Conservation (phyloP, 2,888 invertebrate species). For the Loripinus fragilis region DNA sequence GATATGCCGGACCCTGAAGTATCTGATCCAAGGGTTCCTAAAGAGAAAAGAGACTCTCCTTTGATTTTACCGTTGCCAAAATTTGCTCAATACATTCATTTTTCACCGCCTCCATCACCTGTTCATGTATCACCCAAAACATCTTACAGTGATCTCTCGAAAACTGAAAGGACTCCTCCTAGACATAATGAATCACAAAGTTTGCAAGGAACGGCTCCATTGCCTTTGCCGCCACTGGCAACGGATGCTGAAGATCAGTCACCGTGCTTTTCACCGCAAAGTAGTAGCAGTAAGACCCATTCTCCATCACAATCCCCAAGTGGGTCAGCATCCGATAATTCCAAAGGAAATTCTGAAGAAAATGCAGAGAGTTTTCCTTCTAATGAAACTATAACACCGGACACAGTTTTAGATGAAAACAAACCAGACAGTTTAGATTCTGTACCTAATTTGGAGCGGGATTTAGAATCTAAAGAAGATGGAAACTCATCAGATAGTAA, state of each 20-base stretch:
- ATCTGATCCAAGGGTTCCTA: slow-evolving; percentile 60
- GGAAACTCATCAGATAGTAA: slow-evolving; percentile 70
- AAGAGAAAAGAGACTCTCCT: slow-evolving; percentile 83
- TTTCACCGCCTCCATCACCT: slow-evolving; percentile 66
- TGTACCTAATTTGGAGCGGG: slow-evolving; percentile 48
- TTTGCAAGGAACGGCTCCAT: background rate
- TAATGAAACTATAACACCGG: slow-evolving; percentile 44
- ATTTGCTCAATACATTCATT: slow-evolving; percentile 87
- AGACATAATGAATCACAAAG: slow-evolving; percentile 16
- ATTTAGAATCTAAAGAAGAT: slow-evolving; percentile 53
- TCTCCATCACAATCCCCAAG: slow-evolving; percentile 74
- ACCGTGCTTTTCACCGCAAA: slow-evolving; percentile 73
- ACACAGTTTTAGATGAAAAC: slow-evolving; percentile 41
- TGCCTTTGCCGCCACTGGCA: slow-evolving; percentile 9
- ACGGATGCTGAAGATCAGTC: slow-evolving; percentile 54
- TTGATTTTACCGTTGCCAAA: slow-evolving; percentile 94
- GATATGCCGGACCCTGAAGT: slow-evolving; percentile 62
- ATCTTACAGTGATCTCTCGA: slow-evolving; percentile 55
- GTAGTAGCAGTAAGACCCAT: slow-evolving; percentile 71
- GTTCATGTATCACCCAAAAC: slow-evolving; percentile 60
- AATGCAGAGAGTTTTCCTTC: slow-evolving; percentile 51
- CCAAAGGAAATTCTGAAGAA: slow-evolving; percentile 60
- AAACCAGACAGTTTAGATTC: slow-evolving; percentile 59
- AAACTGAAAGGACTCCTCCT: slow-evolving; percentile 11
- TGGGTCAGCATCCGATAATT: slow-evolving; percentile 57